A percentile compares a stretch with the other conserved stretches of the same genome.
Evolutionary conservation across 1,140 invertebrate genomes (phyloP).

Genomic region (Cryptotermes secundus): DNA sequence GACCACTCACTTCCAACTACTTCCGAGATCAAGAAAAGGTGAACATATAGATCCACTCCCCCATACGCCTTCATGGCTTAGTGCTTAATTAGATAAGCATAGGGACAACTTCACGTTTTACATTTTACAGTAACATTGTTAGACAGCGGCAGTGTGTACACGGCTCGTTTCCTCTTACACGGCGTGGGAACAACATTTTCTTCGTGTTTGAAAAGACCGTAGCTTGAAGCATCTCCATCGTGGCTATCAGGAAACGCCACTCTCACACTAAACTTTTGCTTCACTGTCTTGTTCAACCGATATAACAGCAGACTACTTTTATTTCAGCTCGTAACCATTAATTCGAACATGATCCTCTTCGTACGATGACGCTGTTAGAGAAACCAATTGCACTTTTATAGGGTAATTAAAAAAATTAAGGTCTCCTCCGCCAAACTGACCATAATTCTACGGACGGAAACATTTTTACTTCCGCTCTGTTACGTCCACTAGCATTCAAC

Average conservation of each 20-base stretch:
- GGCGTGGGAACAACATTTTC: too few relatives aligned
- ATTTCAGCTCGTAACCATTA: not conserved
- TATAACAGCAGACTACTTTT: not conserved
- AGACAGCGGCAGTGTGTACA: too few relatives aligned
- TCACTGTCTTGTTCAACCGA: not conserved
- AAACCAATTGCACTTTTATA: constrained; percentile 8
- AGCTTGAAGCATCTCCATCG: not conserved
- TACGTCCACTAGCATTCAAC: not conserved
- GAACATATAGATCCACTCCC: too few relatives aligned
- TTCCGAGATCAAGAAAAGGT: too few relatives aligned
- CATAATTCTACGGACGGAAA: not conserved
- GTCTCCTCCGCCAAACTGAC: not conserved
- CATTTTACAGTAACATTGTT: too few relatives aligned
- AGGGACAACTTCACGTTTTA: too few relatives aligned
- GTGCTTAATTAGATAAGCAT: too few relatives aligned
- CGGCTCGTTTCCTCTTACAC: too few relatives aligned
- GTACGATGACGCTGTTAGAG: not conserved
- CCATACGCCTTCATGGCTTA: too few relatives aligned
- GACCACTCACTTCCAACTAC: too few relatives aligned
- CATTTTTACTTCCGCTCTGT: not conserved
- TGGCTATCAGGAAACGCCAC: too few relatives aligned
- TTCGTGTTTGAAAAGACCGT: not conserved
- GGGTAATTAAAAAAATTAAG: not conserved
- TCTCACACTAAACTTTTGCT: not conserved
- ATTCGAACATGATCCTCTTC: not conserved